Conservation (phyloP, 2,113 vertebrate genomes). For the Cyprinodon tularosa region DNA sequence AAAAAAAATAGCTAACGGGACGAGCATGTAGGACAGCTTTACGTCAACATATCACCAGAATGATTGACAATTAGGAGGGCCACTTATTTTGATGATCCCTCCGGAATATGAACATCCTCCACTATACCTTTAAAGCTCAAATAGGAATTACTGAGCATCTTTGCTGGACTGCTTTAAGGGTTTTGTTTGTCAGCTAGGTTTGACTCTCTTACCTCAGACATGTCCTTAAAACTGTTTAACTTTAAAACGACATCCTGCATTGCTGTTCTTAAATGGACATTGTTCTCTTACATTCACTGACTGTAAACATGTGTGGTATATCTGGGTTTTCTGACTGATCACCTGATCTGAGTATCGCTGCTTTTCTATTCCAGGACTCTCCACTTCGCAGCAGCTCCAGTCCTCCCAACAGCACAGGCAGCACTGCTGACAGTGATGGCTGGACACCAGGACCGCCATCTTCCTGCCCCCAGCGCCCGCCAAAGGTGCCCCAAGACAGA, state of each 20-base stretch:
- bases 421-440: conserved; percentile 93
- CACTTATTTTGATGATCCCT: no score
- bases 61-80: no score
- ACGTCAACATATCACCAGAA: no score
- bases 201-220: not conserved
- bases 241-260: not conserved
- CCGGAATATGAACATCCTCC: no score
- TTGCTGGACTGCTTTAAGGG: no score
- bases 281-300: not conserved
- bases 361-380: conserved; percentile 79
- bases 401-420: conserved; percentile 95
- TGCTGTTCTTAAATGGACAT: not conserved
- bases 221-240: not conserved
- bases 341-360: not conserved
- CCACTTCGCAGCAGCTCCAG: conserved; percentile 91
- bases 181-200: no score
- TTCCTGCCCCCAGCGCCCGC: conserved; percentile 70
- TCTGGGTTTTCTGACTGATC: not conserved
- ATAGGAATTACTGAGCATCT: no score
- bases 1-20: no score
- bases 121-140: no score
- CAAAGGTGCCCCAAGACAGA: conserved; percentile 78
- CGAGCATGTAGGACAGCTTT: no score
- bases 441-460: conserved; percentile 84
- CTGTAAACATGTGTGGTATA: not conserved